Base-by-base conservation (phyloP, 2,113 vertebrate species). In the Oostethus manadensis region DNA sequence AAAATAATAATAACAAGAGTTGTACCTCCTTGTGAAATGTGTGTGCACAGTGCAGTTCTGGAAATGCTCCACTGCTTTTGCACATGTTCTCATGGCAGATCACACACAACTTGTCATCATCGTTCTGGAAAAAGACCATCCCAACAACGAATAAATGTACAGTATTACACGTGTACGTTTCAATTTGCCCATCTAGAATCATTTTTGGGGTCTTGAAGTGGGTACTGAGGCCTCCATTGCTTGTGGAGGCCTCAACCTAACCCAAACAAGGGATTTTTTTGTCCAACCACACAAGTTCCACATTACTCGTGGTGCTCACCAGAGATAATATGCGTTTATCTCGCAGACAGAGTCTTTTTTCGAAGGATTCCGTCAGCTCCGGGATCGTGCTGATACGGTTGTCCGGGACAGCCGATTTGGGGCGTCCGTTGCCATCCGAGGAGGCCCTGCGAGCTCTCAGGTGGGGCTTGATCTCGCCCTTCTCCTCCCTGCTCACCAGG, bases 291-390 rank as follows among this genome's bases (percentile, higher is more conserved):
- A 38, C 17, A 20, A 10, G 4, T 29, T 15, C 17, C 29, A 8
- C 14, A 33, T 17, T 46, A 16, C 1, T 8, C 26, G 6, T 26
- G 13, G 4, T 45, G 9, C 91, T 74, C 88, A 94, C 93, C 91
- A 86, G 68, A 71, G 93, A 89, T 63, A 82, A 26, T 1, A 83
- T 77, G 57, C 84, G 85, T 68, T 89, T 83, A 23, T 84, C 90
- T 68, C 79, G 81, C 42, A 95, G 88, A 56, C 46, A 82, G 18
- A 96, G 75, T 47, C 90, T 90, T 68, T 78, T 91, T 59, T 91
- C 91, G 62, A 92, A 91, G 2, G 91, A 90, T 70, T 93, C 91
- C 0, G 90, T 83, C 73, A 94, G 88, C 78, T 92, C 91, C 9
- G 90, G 92, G 70, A 93, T 87, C 56, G 91, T 89, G 76, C 84